Evolutionary conservation across 2,113 vertebrate species (phyloP), one percentile per base, ranked within the genome.

Genomic region (Oriolus oriolus): DNA sequence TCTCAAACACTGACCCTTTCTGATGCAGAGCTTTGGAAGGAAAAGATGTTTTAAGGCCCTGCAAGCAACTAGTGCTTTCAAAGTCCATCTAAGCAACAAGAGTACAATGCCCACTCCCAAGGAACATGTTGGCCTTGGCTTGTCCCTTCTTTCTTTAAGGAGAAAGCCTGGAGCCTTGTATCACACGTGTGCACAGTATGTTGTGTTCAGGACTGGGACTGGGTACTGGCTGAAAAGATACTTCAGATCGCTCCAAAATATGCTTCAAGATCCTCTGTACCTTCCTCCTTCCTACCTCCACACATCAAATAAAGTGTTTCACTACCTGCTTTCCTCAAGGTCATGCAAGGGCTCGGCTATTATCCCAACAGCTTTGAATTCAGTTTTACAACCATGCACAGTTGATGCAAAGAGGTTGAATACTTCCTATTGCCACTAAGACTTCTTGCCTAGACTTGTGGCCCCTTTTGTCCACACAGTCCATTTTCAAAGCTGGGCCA

Each of bases 321-420:
- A 54, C 30, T 45, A 27, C 16, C 24, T 39, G 20, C 57, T 79
- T 53, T 82, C 42, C 23, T 74, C 28, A 15, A 35, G 39, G 26
- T 7, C 16, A 2, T 13, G 6, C 35, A 28, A 66, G 61, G 11
- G 15, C n/a, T 88, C 28, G 50, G 35, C 47, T 39, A 17, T 20
- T 31, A 56, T 18, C 33, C 10, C 28, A 39, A 21, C 3, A 60
- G 35, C 23, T 64, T 50, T 27, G 13, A 21, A 59, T 54, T 77
- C 63, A 30, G 31, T 37, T 71, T 80, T 31, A 41, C 44, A 37
- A 5, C 13, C 3, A 10, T 0, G 5, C 3, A 5, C 2, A 3
- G 33, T 37, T 57, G 42, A 54, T 16, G 71, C 14, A 42, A 22
- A 33, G 27, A 66, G 14, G 7, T 2, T 49, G 28, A 75, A 57